Evolutionary conservation across 2,797 vertebrate species (phyloP).

Genomic region (Sebastes trivittatus): DNA sequence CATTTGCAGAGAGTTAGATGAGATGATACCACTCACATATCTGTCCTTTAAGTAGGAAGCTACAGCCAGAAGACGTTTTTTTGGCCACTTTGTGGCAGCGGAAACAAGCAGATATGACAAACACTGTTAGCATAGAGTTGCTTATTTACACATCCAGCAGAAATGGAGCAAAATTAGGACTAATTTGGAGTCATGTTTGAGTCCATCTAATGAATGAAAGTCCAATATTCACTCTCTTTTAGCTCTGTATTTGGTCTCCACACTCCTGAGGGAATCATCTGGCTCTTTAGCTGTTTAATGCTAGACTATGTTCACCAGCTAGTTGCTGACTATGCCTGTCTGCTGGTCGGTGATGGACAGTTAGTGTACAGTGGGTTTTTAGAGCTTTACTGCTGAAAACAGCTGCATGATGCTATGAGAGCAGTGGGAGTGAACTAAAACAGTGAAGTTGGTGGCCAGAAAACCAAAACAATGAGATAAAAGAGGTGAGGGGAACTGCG

Average conservation of each 20-base stretch:
- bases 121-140: no score
- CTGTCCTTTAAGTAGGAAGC: not conserved
- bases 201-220: not conserved
- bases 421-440: not conserved
- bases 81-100: not conserved
- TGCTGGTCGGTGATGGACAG: no score
- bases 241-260: not conserved
- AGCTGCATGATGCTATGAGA: not conserved
- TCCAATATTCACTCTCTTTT: not conserved
- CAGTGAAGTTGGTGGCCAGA: not conserved
- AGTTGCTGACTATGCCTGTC: no score
- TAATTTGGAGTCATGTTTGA: not conserved
- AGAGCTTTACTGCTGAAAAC: not conserved
- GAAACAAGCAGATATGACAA: not conserved
- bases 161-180: not conserved
- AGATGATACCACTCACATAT: not conserved
- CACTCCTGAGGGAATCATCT: no score
- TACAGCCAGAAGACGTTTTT: not conserved
- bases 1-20: not conserved
- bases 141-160: no score
- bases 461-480: not conserved
- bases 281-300: no score
- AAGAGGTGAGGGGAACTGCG: no score
- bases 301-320: no score
- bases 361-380: not conserved